Base-by-base conservation (phyloP, 2,888 invertebrate genomes). In the Lamellibrachia satsuma region DNA sequence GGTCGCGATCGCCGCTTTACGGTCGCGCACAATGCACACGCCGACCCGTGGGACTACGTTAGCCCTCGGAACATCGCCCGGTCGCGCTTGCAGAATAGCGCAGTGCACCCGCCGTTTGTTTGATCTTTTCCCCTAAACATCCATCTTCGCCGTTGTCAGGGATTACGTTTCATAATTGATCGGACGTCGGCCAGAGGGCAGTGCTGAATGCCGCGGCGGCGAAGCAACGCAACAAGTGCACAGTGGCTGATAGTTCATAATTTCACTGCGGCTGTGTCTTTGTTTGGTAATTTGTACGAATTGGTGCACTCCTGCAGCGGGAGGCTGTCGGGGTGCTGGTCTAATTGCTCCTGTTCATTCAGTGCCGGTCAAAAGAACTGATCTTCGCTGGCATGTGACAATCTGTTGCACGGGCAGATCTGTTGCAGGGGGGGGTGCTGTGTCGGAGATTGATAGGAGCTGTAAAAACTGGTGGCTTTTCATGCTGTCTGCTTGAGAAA, bases 281-380 rank as follows among this genome's bases (percentile, higher is more conserved):
- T 75, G 75, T 75, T 75, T 75, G 75, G 75, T 75, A 75, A 75
- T 75, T 75, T 75, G 75, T 75, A 75, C 75, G 75, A 75, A 75
- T 75, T 22, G 75, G 75, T 75, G 75, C 75, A n/a, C 75, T 75
- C 75, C 75, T 75, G 22, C 75, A 75, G 75, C 75, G 75, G 22
- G 22, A 75, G n/a, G 75, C 75, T n/a, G 6, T n/a, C 15, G 75
- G 75, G 75, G 75, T n/a, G 2, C 75, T 15, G 75, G 75, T 75
- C 75, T 75, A 75, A 75, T 75, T 75, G 75, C 75, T 75, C 75
- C n/a, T 22, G 22, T 75, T 75, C 75, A 75, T 75, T 75, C 75
- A 75, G 75, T 75, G 75, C 15, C 75, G n/a, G 75, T 75, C 75
- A 75, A 75, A 75, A 75, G 75, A 75, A n/a, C 75, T 75, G 75